Percentiles rank a stretch among this genome's conserved stretches.
phyloP scores from a whole-genome alignment of 2,888 invertebrate genomes.

The Drepanosiphum platanoidis region DNA sequence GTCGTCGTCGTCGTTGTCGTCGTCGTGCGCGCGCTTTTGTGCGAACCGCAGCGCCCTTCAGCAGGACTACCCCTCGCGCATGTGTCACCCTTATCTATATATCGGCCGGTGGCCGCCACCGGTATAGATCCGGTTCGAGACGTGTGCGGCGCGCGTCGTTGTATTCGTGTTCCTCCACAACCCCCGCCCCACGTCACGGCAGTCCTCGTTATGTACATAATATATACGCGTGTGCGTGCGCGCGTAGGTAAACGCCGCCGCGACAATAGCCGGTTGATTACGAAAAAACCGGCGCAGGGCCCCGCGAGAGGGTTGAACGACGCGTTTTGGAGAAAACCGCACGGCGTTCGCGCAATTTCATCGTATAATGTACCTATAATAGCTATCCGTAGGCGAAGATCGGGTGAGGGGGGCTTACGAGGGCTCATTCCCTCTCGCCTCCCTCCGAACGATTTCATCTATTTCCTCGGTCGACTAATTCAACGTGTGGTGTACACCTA shows the following conservation, averaged over 20 bases:
- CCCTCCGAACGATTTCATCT: too few relatives aligned
- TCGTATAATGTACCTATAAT: too few relatives aligned
- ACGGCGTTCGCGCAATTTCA: too few relatives aligned
- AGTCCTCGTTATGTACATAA: too few relatives aligned
- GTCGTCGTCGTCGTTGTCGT: too few relatives aligned
- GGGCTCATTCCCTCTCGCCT: too few relatives aligned
- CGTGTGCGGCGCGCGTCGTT: not conserved
- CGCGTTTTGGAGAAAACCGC: not conserved
- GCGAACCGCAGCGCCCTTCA: not conserved
- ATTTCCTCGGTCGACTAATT: too few relatives aligned
- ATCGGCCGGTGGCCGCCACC: not conserved
- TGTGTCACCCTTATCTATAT: not conserved
- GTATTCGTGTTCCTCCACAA: not conserved
- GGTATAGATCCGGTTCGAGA: constrained; percentile 38
- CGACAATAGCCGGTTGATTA: constrained; percentile 26
- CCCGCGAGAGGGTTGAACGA: not conserved
- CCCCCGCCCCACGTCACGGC: not conserved
- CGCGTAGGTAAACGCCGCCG: not conserved
- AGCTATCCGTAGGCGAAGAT: too few relatives aligned
- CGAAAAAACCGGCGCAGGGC: not conserved
- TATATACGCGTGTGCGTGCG: not conserved
- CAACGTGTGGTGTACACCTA: too few relatives aligned
- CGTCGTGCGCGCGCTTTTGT: not conserved
- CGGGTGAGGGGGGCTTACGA: too few relatives aligned
- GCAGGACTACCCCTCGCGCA: not conserved